phyloP scores from a whole-genome alignment of 1,140 invertebrate species.

The Plutomurus gul region DNA sequence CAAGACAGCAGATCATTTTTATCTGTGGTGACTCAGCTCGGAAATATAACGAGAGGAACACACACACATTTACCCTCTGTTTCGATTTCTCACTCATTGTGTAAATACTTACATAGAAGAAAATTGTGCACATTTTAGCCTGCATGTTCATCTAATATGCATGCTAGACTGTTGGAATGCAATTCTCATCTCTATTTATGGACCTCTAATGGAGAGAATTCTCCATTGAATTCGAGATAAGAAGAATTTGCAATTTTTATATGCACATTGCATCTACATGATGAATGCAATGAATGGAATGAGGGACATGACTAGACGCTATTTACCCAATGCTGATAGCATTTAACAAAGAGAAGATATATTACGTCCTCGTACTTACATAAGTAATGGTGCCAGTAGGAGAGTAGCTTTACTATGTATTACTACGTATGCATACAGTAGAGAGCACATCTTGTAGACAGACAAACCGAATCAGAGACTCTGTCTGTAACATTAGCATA shows the following conservation, averaged over 20 bases:
- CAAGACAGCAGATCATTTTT: constrained; percentile 21
- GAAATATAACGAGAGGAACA: too few relatives aligned
- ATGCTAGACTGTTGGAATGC: too few relatives aligned
- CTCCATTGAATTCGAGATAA: background rate
- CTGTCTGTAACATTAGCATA: background rate
- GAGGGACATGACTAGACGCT: background rate
- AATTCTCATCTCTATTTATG: background rate
- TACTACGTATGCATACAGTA: too few relatives aligned
- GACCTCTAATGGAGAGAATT: background rate
- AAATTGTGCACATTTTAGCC: too few relatives aligned
- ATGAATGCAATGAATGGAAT: background rate
- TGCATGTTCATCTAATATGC: too few relatives aligned
- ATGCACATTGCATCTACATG: background rate
- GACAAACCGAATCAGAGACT: too few relatives aligned
- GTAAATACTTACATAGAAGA: too few relatives aligned
- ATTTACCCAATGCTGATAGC: background rate
- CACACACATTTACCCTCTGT: too few relatives aligned
- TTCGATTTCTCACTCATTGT: too few relatives aligned
- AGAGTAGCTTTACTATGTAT: background rate
- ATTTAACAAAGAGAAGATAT: constrained; percentile 11
- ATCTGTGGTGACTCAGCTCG: too few relatives aligned
- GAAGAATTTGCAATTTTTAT: constrained; percentile 20
- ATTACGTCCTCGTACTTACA: constrained; percentile 1
- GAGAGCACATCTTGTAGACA: too few relatives aligned
- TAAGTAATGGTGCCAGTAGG: background rate